Conservation (phyloP, 2,888 invertebrate species). For the Clitarchus hookeri region DNA sequence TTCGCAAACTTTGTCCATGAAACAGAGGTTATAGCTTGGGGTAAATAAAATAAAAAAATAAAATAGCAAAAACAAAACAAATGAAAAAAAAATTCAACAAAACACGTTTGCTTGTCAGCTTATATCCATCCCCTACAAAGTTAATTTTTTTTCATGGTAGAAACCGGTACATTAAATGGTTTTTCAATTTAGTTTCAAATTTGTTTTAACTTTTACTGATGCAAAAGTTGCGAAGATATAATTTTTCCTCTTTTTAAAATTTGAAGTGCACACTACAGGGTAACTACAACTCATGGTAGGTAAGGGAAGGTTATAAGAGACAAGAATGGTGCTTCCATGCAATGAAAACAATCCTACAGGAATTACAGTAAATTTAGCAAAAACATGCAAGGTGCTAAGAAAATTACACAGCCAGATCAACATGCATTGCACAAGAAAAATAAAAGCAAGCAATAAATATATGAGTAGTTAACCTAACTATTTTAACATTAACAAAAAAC, state of each 20-base stretch:
- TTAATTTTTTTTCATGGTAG: no score
- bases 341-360: conserved; percentile 4
- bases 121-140: conserved; percentile 10
- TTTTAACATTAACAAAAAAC: conserved; percentile 11
- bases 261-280: neutral
- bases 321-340: neutral
- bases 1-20: conserved; percentile 26
- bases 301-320: conserved; percentile 6
- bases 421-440: conserved; percentile 3
- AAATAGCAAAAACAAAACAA: neutral
- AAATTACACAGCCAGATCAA: neutral
- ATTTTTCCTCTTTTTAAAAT: neutral
- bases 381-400: neutral
- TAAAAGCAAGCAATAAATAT: neutral
- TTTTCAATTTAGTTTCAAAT: neutral
- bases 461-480: neutral
- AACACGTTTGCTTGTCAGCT: neutral
- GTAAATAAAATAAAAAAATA: conserved; percentile 21
- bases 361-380: neutral
- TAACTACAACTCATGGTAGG: neutral
- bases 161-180: neutral
- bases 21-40: conserved; percentile 17
- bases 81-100: neutral
- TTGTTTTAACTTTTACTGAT: neutral
- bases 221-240: neutral